These are phyloP conservation scores for Coturnix japonica DNA, from an alignment of 2,113 vertebrate genomes.

Conservation along the genomic window DNA sequence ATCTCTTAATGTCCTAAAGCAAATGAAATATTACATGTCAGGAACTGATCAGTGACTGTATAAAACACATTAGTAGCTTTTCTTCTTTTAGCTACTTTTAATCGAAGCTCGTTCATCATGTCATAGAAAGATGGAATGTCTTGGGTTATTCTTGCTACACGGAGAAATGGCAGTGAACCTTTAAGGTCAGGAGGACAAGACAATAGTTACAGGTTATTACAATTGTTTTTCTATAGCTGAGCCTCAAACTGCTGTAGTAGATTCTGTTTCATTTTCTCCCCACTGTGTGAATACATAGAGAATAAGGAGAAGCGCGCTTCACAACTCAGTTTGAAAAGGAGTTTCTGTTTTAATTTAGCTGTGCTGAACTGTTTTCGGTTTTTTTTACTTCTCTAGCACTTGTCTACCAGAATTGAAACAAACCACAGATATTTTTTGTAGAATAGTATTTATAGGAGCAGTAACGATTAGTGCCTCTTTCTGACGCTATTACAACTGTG, in stretches of 20 bases:
- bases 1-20: conserved; percentile 73
- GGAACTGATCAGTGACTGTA: conserved; percentile 78
- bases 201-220: conserved; percentile 67
- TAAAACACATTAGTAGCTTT: conserved; percentile 78
- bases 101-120: conserved; percentile 75
- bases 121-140: conserved; percentile 70
- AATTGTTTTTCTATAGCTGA: conserved; percentile 46
- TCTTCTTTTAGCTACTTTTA: conserved; percentile 76
- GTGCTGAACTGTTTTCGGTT: background rate
- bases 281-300: background rate
- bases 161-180: conserved; percentile 67
- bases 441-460: fast-evolving
- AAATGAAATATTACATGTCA: conserved; percentile 80
- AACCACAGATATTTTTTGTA: background rate
- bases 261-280: background rate
- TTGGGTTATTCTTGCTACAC: conserved; percentile 59
- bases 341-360: background rate
- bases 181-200: conserved; percentile 69
- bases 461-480: background rate
- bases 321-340: background rate
- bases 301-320: background rate
- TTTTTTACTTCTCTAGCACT: background rate
- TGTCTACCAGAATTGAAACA: background rate
- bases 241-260: background rate
- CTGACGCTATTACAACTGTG: background rate